A percentile compares a stretch with the other conserved stretches of the same genome.
Conservation (phyloP, 1,140 invertebrate species). For the Aphelenchoides avenae region DNA sequence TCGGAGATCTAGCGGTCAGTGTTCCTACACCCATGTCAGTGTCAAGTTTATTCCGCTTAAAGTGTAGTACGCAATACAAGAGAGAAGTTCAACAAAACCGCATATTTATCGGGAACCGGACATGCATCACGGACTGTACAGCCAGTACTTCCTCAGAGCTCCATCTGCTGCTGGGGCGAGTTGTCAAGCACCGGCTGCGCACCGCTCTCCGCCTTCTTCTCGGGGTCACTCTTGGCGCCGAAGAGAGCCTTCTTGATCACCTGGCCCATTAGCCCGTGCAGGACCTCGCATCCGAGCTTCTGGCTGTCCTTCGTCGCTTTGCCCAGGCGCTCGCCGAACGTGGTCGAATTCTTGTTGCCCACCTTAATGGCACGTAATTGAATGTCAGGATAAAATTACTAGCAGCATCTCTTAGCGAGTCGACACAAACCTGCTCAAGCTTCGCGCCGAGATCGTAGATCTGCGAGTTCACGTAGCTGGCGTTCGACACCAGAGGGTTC, state of each 20-base stretch:
- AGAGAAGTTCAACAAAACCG: too few species aligned
- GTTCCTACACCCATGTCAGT: too few species aligned
- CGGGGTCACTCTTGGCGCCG: not conserved
- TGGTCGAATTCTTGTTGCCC: conserved; percentile 44
- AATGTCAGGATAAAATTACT: too few species aligned
- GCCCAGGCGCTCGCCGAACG: conserved; percentile 23
- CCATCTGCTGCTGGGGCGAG: too few species aligned
- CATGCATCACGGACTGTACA: too few species aligned
- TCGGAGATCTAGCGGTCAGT: too few species aligned
- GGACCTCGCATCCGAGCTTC: conserved; percentile 38
- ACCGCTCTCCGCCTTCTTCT: not conserved
- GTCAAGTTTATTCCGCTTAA: too few species aligned
- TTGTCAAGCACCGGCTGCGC: too few species aligned
- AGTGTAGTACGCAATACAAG: too few species aligned
- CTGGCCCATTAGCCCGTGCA: conserved; percentile 44
- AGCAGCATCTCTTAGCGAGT: not conserved
- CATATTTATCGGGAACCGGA: too few species aligned
- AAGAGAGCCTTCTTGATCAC: too few species aligned
- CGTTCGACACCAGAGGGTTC: conserved; percentile 36
- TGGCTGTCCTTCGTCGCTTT: conserved; percentile 42
- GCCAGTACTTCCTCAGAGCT: too few species aligned
- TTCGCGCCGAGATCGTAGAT: conserved; percentile 34
- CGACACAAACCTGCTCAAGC: conserved; percentile 32
- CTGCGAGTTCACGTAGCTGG: conserved; percentile 37
- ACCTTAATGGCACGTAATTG: conserved; percentile 23